These are phyloP conservation scores for Fringilla coelebs DNA, from an alignment of 2,797 vertebrate species.

Conservation along the genomic window DNA sequence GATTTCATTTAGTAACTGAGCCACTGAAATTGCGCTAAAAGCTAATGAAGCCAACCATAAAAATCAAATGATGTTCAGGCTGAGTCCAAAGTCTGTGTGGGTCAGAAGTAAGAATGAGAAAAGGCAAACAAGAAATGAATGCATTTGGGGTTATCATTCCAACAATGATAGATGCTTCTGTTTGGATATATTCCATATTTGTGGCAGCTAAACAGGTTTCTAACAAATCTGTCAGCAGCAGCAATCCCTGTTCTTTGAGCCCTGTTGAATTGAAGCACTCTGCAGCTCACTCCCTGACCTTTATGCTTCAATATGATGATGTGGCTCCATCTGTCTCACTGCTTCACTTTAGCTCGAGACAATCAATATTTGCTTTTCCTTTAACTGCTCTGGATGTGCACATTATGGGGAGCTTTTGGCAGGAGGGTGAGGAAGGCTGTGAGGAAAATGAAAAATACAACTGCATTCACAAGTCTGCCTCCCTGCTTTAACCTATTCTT, in stretches of 20 bases:
- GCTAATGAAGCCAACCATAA: slow-evolving; percentile 40
- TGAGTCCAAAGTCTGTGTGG: slow-evolving; percentile 5
- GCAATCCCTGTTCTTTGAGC: slow-evolving; percentile 8
- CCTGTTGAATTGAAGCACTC: slow-evolving; percentile 29
- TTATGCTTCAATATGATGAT: slow-evolving; percentile 34
- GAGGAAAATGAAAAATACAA: slow-evolving; percentile 25
- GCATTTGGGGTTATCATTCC: background rate
- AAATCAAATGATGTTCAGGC: slow-evolving; percentile 13
- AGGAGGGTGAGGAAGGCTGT: background rate
- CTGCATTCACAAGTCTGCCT: background rate
- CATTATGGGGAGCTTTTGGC: background rate
- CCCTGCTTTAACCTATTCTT: background rate
- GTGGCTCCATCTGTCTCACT: slow-evolving; percentile 60
- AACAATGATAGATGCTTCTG: slow-evolving; percentile 5
- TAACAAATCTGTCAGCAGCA: slow-evolving; percentile 14
- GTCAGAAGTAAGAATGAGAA: background rate
- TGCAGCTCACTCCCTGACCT: slow-evolving; percentile 44
- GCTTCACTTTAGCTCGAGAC: slow-evolving; percentile 15
- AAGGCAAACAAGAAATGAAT: background rate
- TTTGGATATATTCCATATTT: background rate
- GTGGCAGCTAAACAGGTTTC: background rate
- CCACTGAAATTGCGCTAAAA: slow-evolving; percentile 48
- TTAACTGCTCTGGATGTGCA: background rate
- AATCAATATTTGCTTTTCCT: slow-evolving; percentile 65
- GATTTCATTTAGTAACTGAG: slow-evolving; percentile 26